Evolutionary conservation across 37 sponge, comb jelly and placozoan species (phyloP), one percentile per base, ranked within the genome.

Genomic region (Crambe crambe): DNA sequence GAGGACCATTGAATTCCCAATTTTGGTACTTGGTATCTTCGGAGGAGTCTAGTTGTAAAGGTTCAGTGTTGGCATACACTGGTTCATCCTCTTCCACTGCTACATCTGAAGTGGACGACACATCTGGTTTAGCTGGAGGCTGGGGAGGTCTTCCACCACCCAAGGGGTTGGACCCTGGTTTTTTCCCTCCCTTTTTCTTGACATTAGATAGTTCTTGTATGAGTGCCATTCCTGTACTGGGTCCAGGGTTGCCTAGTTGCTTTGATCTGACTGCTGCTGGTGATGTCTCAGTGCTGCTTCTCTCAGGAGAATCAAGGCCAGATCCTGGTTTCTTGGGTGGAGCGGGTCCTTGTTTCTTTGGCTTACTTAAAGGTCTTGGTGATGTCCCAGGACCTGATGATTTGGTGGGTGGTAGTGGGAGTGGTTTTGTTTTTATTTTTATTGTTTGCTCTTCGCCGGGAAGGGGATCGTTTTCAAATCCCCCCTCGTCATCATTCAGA

Each of bases 381-480:
- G 51, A 47, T 47, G 51, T 15, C 51, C 51, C 51, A n/a, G n/a
- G n/a, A 47, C 12, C 12, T 47, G 51, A 12, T 65, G 25, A 31
- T 34, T 31, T 65, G 31, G 35, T 65, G 31, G 66, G 66, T 31
- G 35, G 66, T 8, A 30, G 34, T 31, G 66, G 66, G 10, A 65
- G 66, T 17, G 66, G 66, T 30, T 65, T 65, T 2, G 25, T 30
- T 31, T 65, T 65, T 20, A 34, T 34, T 9, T 8, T 8, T 31
- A 30, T 65, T 2, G 3, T 26, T 30, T 17, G 35, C 4, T 60
- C 25, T 60, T 20, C 27, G 25, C 26, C 27, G 15, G 31, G 66
- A 2, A 34, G 66, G 34, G 66, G 35, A 65, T 65, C 66, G 30
- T 65, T 65, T 30, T 65, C 66, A 65, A 65, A 65, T 26, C 32